Conservation (phyloP, 2,888 invertebrate species). For the Fissipunctia ypsillon region DNA sequence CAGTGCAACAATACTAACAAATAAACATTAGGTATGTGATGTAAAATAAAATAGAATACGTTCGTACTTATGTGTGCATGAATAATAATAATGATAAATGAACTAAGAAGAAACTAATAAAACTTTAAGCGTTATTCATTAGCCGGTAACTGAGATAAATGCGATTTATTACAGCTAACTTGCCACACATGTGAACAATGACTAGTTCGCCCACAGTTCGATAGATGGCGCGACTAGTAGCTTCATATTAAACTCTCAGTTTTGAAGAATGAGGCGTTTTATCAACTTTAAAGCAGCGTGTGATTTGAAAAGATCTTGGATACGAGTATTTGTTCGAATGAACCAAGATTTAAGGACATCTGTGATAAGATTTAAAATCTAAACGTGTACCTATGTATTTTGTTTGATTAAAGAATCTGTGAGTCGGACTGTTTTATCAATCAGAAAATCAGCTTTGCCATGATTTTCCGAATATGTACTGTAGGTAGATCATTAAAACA, state of each 20-base stretch:
- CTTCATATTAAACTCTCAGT: constrained; percentile 34
- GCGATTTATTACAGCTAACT: constrained; percentile 38
- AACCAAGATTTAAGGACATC: not conserved
- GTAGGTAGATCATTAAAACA: not conserved
- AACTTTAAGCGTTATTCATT: constrained; percentile 49
- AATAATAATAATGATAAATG: constrained; percentile 19
- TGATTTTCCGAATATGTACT: no score
- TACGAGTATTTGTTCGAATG: constrained; percentile 22
- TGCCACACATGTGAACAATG: constrained; percentile 26
- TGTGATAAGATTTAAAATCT: not conserved
- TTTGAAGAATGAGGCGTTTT: constrained; percentile 42
- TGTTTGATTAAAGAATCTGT: not conserved
- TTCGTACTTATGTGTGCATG: not conserved
- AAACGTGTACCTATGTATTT: not conserved
- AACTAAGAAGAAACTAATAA: constrained; percentile 30
- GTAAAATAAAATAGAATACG: not conserved
- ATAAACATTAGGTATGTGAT: not conserved
- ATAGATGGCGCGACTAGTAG: constrained; percentile 60
- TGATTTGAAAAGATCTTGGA: constrained; percentile 28
- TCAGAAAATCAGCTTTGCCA: not conserved
- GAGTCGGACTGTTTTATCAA: not conserved
- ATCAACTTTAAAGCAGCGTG: constrained; percentile 34
- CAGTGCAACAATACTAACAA: not conserved
- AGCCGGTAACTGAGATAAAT: constrained; percentile 42
- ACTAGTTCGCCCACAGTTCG: constrained; percentile 41